phyloP scores from a whole-genome alignment of 2,797 vertebrate genomes.

The Chaetodon trifasciatus region DNA sequence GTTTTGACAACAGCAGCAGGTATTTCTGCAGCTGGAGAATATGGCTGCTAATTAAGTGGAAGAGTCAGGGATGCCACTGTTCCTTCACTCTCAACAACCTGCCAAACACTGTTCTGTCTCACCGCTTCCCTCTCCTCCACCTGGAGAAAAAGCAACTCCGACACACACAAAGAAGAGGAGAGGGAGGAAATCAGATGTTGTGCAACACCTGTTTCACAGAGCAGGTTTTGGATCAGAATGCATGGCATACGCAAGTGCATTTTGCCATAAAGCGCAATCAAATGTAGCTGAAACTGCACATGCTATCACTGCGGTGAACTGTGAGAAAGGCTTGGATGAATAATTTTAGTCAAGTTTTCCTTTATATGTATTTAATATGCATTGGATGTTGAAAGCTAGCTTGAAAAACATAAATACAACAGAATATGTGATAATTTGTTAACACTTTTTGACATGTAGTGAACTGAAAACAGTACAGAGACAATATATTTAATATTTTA shows the following conservation, averaged over 20 bases:
- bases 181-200: conserved; percentile 17
- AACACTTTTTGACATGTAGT: too few species aligned
- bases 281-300: not conserved
- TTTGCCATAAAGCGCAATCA: not conserved
- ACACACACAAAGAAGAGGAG: conserved; percentile 20
- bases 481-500: too few species aligned
- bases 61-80: conserved; percentile 45
- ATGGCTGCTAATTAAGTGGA: conserved; percentile 63
- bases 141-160: conserved; percentile 8
- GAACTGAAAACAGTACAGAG: too few species aligned
- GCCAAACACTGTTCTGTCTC: conserved; percentile 49
- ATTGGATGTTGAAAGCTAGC: too few species aligned
- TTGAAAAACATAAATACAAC: too few species aligned
- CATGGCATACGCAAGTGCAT: not conserved
- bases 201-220: conserved; percentile 18
- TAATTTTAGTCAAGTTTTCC: too few species aligned
- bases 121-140: conserved; percentile 37
- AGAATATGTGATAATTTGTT: too few species aligned
- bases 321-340: too few species aligned
- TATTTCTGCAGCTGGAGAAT: conserved; percentile 36
- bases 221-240: not conserved
- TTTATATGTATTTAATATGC: too few species aligned
- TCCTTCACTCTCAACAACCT: conserved; percentile 50
- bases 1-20: conserved; percentile 48
- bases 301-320: too few species aligned